Evolutionary conservation across 92 coral and sea anemone genomes (phyloP).

Genomic region (Pocillopora meandrina): DNA sequence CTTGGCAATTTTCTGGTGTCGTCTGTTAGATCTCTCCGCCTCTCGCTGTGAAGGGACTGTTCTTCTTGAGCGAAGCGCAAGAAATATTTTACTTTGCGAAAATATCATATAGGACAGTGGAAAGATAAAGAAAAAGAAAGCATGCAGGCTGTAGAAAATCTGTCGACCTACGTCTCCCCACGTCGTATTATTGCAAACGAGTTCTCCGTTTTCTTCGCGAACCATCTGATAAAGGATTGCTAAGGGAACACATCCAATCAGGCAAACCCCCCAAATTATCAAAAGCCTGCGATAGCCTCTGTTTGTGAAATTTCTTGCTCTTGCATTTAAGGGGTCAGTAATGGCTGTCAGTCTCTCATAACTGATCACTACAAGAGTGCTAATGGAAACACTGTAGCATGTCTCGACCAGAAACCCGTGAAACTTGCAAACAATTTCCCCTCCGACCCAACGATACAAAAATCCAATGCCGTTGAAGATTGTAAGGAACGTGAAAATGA

Average conservation of each 20-base stretch:
- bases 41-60: background rate
- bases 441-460: conserved; percentile 9
- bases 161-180: conserved; percentile 33
- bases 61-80: background rate
- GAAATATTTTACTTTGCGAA: conserved; percentile 1
- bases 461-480: background rate
- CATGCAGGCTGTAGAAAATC: conserved; percentile 21
- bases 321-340: conserved; percentile 12
- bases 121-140: conserved; percentile 9
- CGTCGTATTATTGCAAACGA: conserved; percentile 8
- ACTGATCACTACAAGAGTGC: conserved; percentile 9
- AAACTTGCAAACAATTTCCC: background rate
- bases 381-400: conserved; percentile 8
- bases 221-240: background rate
- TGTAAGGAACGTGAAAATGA: background rate
- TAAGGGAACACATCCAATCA: background rate
- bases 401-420: background rate
- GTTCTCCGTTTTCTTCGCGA: background rate
- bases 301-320: background rate
- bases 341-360: conserved; percentile 9
- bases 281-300: background rate
- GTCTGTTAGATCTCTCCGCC: background rate
- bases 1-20: conserved; percentile 21
- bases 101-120: conserved; percentile 1
- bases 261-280: background rate